Percentiles rank a stretch among this genome's conserved stretches.
Evolutionary conservation across 2,797 vertebrate genomes (phyloP).

Genomic region (Nyctalus aviator): DNA sequence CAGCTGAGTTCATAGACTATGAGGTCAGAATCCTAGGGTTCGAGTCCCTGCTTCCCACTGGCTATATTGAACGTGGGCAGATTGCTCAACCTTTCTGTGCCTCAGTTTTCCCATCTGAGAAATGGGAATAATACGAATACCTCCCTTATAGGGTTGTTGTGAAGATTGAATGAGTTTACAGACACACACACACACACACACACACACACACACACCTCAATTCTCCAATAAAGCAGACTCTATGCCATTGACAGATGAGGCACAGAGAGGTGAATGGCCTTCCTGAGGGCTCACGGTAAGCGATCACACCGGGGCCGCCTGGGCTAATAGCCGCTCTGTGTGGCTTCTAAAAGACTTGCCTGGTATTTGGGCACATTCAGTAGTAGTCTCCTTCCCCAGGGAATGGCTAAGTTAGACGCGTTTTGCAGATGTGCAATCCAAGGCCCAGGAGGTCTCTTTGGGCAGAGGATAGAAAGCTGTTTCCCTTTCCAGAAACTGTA

Average conservation of each 20-base stretch:
- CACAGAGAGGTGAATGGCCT: background rate
- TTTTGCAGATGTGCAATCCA: background rate
- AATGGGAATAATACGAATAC: background rate
- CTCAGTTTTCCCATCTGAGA: background rate
- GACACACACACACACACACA: background rate
- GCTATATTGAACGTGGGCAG: background rate
- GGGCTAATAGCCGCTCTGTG: background rate
- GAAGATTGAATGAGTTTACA: background rate
- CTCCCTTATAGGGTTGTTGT: background rate
- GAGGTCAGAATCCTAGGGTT: background rate
- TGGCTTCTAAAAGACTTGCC: background rate
- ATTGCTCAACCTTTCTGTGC: background rate
- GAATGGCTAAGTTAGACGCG: background rate
- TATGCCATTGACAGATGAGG: background rate
- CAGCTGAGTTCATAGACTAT: background rate
- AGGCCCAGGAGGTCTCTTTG: background rate
- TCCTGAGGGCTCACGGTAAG: background rate
- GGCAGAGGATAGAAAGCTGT: background rate
- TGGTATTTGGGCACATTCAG: background rate
- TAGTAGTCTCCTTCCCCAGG: background rate
- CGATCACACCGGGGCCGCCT: background rate
- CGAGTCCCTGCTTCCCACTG: background rate
- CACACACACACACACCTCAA: background rate
- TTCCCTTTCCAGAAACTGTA: background rate
- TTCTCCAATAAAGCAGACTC: background rate